Evolutionary conservation across 92 coral and sea anemone genomes (phyloP).

Genomic region (Porites cylindrica): DNA sequence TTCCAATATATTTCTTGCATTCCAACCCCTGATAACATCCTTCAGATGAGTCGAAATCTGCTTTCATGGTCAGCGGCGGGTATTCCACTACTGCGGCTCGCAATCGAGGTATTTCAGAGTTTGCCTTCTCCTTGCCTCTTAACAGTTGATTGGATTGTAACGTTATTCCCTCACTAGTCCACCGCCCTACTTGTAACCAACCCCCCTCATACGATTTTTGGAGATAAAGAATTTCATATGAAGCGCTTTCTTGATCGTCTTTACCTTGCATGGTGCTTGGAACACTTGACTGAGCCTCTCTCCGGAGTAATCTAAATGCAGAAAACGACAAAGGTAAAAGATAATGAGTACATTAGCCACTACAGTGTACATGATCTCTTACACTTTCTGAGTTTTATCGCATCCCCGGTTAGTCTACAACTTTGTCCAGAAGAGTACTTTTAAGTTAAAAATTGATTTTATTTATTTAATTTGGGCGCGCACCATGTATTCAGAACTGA

Average conservation of each 20-base stretch:
- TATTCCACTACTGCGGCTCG: slow-evolving; percentile 91
- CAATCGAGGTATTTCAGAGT: slow-evolving; percentile 58
- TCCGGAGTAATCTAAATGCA: slow-evolving; percentile 32
- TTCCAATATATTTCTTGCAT: slow-evolving; percentile 62
- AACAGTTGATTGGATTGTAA: slow-evolving; percentile 25
- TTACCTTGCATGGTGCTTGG: slow-evolving; percentile 22
- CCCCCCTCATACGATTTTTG: slow-evolving; percentile 54
- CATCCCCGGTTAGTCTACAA: too few relatives aligned
- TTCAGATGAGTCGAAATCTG: slow-evolving; percentile 47
- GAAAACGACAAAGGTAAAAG: not conserved
- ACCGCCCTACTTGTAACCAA: slow-evolving; percentile 72
- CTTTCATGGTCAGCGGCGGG: slow-evolving; percentile 91
- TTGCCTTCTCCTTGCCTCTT: slow-evolving; percentile 14
- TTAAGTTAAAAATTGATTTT: too few relatives aligned
- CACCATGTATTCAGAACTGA: too few relatives aligned
- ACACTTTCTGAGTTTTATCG: too few relatives aligned
- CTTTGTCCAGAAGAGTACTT: too few relatives aligned
- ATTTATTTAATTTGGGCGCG: too few relatives aligned
- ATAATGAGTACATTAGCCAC: not conserved
- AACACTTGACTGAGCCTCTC: slow-evolving; percentile 1
- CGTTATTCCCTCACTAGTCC: slow-evolving; percentile 62
- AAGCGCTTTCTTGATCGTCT: not conserved
- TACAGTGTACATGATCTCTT: not conserved
- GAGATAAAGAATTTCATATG: slow-evolving; percentile 75
- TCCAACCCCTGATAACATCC: slow-evolving; percentile 79